Conservation (phyloP, 2,113 vertebrate species). For the Xiphophorus maculatus region DNA sequence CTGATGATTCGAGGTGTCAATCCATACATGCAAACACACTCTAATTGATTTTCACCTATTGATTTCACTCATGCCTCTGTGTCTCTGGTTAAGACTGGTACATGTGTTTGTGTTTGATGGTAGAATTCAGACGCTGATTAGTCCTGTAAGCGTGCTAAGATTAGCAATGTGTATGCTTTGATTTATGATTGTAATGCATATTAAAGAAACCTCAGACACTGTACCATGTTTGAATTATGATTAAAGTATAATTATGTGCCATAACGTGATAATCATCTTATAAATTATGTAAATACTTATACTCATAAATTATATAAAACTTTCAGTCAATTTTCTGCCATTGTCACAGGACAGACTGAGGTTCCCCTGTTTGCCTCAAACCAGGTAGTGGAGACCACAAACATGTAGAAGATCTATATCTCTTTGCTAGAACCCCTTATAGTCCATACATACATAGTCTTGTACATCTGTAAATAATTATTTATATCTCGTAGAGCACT, state of each 20-base stretch:
- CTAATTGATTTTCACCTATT: slow-evolving; percentile 78
- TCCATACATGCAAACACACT: slow-evolving; percentile 80
- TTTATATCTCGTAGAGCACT: too few relatives aligned
- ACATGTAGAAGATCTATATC: background rate
- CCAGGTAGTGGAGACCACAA: background rate
- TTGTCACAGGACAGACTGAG: too few relatives aligned
- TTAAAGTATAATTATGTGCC: slow-evolving; percentile 58
- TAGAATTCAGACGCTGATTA: slow-evolving; percentile 66
- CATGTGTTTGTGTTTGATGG: slow-evolving; percentile 63
- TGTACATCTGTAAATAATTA: too few relatives aligned
- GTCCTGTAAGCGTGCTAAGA: slow-evolving; percentile 53
- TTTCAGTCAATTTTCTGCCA: slow-evolving; percentile 16
- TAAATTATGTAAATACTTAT: slow-evolving; percentile 69
- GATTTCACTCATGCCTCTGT: slow-evolving; percentile 58
- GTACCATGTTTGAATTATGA: slow-evolving; percentile 52
- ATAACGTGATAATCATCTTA: slow-evolving; percentile 66
- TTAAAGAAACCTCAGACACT: slow-evolving; percentile 61
- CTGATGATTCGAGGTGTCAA: slow-evolving; percentile 77
- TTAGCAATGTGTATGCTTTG: slow-evolving; percentile 61
- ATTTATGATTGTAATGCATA: slow-evolving; percentile 71
- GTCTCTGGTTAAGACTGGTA: slow-evolving; percentile 63
- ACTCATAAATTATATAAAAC: slow-evolving; percentile 53
- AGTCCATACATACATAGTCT: too few relatives aligned
- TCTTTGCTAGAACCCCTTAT: too few relatives aligned
- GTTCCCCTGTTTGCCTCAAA: background rate